Evolutionary conservation across 2,797 vertebrate species (phyloP), one percentile per base, ranked within the genome.

Genomic region (Phalloptychus januarius): DNA sequence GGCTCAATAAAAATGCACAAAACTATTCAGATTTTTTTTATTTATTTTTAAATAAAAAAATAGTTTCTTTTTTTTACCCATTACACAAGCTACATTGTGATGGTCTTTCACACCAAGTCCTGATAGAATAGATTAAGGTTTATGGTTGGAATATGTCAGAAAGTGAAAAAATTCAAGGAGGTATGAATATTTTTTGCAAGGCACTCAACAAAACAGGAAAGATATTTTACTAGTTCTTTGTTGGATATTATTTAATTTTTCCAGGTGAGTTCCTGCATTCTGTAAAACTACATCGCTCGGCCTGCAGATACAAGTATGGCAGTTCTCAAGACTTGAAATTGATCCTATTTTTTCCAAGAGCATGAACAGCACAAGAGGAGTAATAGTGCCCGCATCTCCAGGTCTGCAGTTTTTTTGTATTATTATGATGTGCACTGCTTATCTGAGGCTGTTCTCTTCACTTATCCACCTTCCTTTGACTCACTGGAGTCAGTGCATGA

Each of bases 211-310:
- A 83, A 76, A 80, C 23, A 75, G 65, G 61, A 36, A 50, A 38
- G 33, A 69, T 71, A 50, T 63, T 75, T 79, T 72, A 33, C 28
- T 23, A 40, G 54, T 79, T 83, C 72, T 77, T 77, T 85, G 77
- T 82, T 87, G 79, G 79, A 91, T 90, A 90, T 73, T 79, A 81
- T 85, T 83, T 33, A 28, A 92, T 93, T 93, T 90, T 94, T 93
- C 89, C 91, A 92, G 90, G 91, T 88, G 87, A 89, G 77, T 85
- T 90, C 83, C 82, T 86, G 87, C 94, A 92, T 93, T 92, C 89
- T 89, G 91, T 78, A 67, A 85, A 91, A 87, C 88, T 91, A 85
- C 83, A 89, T 81, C 81, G 83, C 85, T 79, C 50, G 72, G 91
- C 87, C 91, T 93, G 85, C 82, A 93, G 90, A 91, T 93, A 86